Base-by-base conservation (phyloP, 1,140 invertebrate species). In the Adelges cooleyi region DNA sequence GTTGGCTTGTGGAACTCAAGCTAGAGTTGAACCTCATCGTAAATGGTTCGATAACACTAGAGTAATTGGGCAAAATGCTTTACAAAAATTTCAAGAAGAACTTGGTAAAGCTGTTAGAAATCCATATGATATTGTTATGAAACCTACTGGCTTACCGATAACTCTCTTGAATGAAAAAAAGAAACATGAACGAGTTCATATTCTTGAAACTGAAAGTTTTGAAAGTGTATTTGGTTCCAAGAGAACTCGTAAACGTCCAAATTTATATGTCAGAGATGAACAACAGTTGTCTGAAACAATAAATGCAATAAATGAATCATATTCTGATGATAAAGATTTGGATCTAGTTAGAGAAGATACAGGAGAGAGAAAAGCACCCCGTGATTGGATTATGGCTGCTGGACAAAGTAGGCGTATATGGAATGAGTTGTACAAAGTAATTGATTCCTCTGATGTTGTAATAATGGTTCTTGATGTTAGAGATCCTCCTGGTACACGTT, bases 361-460 rank as follows among this genome's bases (percentile, higher is more conserved):
- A 51, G 66, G 94, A 8, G 80, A 89, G 1, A 82, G 79, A 71
- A 83, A 86, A 70, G 79, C 82, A 1, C 82, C 82, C 42, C 81
- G 89, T 66, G 87, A 90, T 71, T 90, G 89, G 86, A 83, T 94
- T 3, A 93, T 94, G 83, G 83, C 80, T 52, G 91, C 92, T 29
- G 97, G 96, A 3, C 92, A 95, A 74, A 98, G 94, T 71, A 95
- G 85, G 78, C 81, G 97, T 70, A 96, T 99, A 72, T 99, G 97
- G 96, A 96, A 95, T 79, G 97, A 99, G 76, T 75, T 99, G 8
- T 98, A 99, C 74, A 99, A 99, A 83, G 95, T 98, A 10, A 88
- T 99, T 50, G 97, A 99, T 77, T 98, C 95, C 9, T 96, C 95
- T 1, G 96, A 99, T 82, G 94, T 99, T 8, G 75, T 99, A 22